A percentile compares a stretch with the other conserved stretches of the same genome.
Evolutionary conservation across 1,140 invertebrate species (phyloP).

Genomic region (Ips typographus): DNA sequence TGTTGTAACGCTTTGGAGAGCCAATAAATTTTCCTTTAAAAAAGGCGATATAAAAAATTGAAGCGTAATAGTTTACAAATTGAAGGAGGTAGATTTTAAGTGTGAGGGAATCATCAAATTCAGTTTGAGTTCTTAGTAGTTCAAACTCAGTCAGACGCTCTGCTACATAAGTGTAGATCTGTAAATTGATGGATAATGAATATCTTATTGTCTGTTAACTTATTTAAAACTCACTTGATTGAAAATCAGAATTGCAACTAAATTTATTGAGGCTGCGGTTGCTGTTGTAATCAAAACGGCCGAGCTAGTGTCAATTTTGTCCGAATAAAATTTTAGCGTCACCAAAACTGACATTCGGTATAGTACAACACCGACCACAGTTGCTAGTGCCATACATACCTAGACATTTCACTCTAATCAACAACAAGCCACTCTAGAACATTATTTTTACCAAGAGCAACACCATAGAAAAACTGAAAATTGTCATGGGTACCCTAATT

Average conservation of each 20-base stretch:
- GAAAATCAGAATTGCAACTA: conserved; percentile 82
- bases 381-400: conserved; percentile 77
- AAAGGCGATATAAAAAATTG: conserved; percentile 98
- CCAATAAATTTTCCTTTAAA: conserved; percentile 94
- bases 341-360: conserved; percentile 89
- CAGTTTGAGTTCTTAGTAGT: conserved; percentile 91
- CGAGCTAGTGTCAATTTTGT: conserved; percentile 67
- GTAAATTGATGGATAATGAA: conserved; percentile 35
- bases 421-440: neutral
- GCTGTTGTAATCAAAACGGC: conserved; percentile 79
- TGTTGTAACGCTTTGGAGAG: conserved; percentile 76
- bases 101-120: conserved; percentile 96
- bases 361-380: conserved; percentile 87
- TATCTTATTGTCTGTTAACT: neutral
- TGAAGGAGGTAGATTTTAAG: conserved; percentile 97
- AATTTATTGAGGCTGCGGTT: conserved; percentile 84
- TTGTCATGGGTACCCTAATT: conserved; percentile 77
- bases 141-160: conserved; percentile 93
- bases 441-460: conserved; percentile 65
- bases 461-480: conserved; percentile 83
- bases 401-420: conserved; percentile 47
- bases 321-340: conserved; percentile 61
- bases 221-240: conserved; percentile 69
- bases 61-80: conserved; percentile 98
- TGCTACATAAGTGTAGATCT: conserved; percentile 87